Percentiles rank a stretch among this genome's conserved stretches.
These are phyloP conservation scores for Caenorhabditis becei DNA, from an alignment of 2,888 invertebrate species.

Conservation along the genomic window DNA sequence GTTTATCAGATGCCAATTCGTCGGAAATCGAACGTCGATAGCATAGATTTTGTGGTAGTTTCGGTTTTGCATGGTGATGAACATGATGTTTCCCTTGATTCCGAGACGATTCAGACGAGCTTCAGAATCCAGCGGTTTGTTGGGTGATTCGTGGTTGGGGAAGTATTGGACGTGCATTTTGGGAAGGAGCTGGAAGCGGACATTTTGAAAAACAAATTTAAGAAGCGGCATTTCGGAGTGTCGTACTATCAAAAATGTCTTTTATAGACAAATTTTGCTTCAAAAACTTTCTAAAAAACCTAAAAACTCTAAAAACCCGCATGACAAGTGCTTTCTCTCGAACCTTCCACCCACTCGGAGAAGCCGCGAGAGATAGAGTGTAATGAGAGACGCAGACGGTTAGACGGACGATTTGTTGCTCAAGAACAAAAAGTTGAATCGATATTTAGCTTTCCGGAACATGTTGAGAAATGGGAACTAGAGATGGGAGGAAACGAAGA, in stretches of 20 bases:
- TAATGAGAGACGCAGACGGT: slow-evolving; percentile 38
- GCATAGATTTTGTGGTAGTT: slow-evolving; percentile 8
- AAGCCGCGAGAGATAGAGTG: slow-evolving; percentile 19
- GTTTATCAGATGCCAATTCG: slow-evolving; percentile 20
- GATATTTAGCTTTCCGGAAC: neutral
- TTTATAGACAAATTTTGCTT: neutral
- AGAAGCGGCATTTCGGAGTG: no score
- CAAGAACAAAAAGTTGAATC: neutral
- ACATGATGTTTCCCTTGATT: neutral
- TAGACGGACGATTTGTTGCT: neutral
- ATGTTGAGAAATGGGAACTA: neutral
- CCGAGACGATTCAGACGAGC: slow-evolving; percentile 21
- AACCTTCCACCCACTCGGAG: neutral
- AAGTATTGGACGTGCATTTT: slow-evolving; percentile 49
- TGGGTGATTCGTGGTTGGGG: neutral
- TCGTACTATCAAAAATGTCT: neutral
- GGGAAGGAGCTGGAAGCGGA: no score
- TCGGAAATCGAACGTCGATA: slow-evolving; percentile 30
- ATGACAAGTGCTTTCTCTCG: neutral
- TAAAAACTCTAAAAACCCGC: slow-evolving; percentile 1
- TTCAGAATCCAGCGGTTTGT: neutral
- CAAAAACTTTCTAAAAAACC: neutral
- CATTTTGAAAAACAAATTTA: neutral
- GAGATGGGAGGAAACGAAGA: slow-evolving; percentile 7
- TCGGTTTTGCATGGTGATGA: slow-evolving; percentile 1